Evolutionary conservation across 2,113 vertebrate species (phyloP).

Genomic region (Nothocercus nigrocapillus): DNA sequence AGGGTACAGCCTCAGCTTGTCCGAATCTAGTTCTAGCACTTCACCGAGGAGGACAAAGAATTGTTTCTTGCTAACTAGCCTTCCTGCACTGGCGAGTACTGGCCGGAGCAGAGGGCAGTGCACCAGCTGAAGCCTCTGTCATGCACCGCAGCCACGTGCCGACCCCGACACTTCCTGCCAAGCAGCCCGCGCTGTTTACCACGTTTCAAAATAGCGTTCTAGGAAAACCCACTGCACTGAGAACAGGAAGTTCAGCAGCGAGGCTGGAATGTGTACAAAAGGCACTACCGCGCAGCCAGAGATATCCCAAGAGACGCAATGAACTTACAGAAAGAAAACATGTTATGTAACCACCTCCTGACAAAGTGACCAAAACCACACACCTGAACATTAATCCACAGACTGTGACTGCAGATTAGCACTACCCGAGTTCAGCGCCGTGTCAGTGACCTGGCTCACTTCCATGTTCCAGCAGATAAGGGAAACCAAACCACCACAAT

Average conservation of each 20-base stretch:
- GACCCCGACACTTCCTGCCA: conserved; percentile 35
- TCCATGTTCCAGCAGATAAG: background rate
- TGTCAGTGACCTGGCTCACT: background rate
- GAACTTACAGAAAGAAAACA: conserved; percentile 57
- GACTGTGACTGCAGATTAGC: background rate
- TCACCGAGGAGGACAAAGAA: background rate
- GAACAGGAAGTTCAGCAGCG: conserved; percentile 75
- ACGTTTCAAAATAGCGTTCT: conserved; percentile 72
- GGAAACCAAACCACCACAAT: background rate
- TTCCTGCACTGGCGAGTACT: background rate
- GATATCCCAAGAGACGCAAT: conserved; percentile 53
- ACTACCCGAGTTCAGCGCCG: background rate
- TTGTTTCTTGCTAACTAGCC: background rate
- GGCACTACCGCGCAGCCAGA: conserved; percentile 12
- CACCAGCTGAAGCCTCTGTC: background rate
- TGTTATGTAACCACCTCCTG: background rate
- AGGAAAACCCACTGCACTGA: conserved; percentile 66
- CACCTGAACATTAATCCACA: conserved; percentile 47
- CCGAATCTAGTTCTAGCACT: background rate
- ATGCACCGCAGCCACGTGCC: background rate
- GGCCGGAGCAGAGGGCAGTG: background rate
- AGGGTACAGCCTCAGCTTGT: background rate
- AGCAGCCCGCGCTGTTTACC: conserved; percentile 20
- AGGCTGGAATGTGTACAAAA: conserved; percentile 67
- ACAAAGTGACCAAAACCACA: conserved; percentile 15